Evolutionary conservation across 1,140 invertebrate genomes (phyloP).

Genomic region (Lerema accius): DNA sequence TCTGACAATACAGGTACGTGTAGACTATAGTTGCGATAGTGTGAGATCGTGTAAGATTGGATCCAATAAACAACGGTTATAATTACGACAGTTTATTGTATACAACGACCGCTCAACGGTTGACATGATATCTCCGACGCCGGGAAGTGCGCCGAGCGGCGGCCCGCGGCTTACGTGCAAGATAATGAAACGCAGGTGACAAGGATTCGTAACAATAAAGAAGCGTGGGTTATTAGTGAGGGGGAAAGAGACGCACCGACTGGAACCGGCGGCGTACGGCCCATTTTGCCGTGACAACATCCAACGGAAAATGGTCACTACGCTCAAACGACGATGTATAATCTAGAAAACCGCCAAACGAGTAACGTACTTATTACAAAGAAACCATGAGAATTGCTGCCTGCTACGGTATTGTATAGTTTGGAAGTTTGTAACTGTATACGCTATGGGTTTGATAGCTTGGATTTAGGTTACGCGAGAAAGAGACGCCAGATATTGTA

Average conservation of each 20-base stretch:
- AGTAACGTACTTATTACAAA: conserved; percentile 10
- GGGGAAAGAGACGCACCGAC: conserved; percentile 58
- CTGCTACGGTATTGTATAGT: conserved; percentile 2
- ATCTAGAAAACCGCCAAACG: conserved; percentile 46
- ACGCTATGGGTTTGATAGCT: conserved; percentile 33
- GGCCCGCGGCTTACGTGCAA: conserved; percentile 51
- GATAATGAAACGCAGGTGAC: conserved; percentile 76
- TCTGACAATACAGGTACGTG: not conserved
- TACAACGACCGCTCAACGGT: conserved; percentile 30
- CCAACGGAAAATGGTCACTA: conserved; percentile 61
- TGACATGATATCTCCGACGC: no score
- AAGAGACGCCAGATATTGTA: no score
- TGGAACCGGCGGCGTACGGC: conserved; percentile 65
- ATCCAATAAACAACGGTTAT: no score
- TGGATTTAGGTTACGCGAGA: conserved; percentile 56
- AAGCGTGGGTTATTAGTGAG: conserved; percentile 73
- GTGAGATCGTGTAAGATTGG: no score
- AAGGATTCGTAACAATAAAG: conserved; percentile 75
- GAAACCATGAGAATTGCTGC: conserved; percentile 18
- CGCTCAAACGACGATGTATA: conserved; percentile 53
- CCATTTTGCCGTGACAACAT: conserved; percentile 60
- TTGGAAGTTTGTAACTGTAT: conserved; percentile 18
- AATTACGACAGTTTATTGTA: no score
- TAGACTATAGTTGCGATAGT: conserved; percentile 38
- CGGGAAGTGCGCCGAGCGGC: conserved; percentile 29